Conservation (phyloP, 2,113 vertebrate species). For the Numida meleagris region DNA sequence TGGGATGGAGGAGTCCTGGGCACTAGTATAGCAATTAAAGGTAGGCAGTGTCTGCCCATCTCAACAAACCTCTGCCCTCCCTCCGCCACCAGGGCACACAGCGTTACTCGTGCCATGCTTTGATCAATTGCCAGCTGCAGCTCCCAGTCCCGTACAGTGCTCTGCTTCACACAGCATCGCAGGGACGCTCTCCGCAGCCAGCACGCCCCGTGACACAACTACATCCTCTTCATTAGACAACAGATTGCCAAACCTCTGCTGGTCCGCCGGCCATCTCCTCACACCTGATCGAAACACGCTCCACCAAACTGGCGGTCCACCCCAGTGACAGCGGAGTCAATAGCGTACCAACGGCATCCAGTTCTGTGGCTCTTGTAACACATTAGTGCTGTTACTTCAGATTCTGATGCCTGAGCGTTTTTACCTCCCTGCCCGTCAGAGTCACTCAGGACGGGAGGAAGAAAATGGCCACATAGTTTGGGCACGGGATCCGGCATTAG, state of each 20-base stretch:
- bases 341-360: neutral
- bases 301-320: neutral
- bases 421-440: neutral
- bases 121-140: neutral
- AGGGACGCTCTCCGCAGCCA: neutral
- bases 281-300: fast-evolving
- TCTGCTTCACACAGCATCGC: fast-evolving
- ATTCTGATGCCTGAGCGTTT: neutral
- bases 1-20: neutral
- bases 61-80: neutral
- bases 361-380: neutral
- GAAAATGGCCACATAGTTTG: neutral
- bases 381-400: neutral
- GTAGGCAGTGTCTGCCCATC: neutral
- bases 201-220: neutral
- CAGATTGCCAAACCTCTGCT: neutral
- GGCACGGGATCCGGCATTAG: neutral
- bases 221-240: neutral
- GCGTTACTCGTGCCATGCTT: fast-evolving
- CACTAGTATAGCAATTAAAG: neutral
- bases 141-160: fast-evolving
- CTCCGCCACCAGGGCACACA: neutral
- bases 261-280: neutral
- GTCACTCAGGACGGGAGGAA: neutral
- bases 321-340: neutral